Evolutionary conservation across 2,888 invertebrate genomes (phyloP).

Genomic region (Pilophorus perplexus): DNA sequence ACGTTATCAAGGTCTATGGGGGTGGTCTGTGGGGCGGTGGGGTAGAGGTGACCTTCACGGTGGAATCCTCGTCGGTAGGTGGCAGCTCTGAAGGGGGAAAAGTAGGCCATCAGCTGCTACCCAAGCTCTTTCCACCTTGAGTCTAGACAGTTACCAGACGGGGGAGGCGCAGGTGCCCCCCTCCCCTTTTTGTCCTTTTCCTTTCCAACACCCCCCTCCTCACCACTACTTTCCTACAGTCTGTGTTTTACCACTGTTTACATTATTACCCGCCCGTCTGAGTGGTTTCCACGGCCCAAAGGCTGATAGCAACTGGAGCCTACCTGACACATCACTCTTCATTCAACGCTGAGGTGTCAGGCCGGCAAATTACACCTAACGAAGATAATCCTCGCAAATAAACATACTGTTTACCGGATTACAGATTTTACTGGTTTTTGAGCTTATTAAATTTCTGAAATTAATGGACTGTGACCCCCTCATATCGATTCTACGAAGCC

Average conservation of each 20-base stretch:
- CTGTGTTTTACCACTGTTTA: conserved; percentile 20
- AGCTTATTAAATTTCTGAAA: too few relatives aligned
- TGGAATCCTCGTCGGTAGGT: background rate
- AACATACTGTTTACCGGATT: too few relatives aligned
- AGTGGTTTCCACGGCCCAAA: background rate
- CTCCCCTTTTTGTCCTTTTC: background rate
- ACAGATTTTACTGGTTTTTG: too few relatives aligned
- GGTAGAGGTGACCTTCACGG: conserved; percentile 20
- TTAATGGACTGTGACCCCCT: too few relatives aligned
- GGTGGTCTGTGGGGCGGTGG: background rate
- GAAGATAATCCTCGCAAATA: too few relatives aligned
- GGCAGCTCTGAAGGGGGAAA: background rate
- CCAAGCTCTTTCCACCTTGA: background rate
- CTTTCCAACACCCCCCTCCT: conserved; percentile 8
- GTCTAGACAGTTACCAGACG: conserved; percentile 29
- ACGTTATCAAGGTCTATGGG: too few relatives aligned
- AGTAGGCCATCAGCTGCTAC: conserved; percentile 15
- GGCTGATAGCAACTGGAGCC: too few relatives aligned
- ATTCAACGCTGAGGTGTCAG: too few relatives aligned
- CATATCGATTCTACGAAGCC: too few relatives aligned
- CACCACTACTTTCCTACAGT: background rate
- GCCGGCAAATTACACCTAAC: too few relatives aligned
- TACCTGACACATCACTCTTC: too few relatives aligned
- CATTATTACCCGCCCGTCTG: conserved; percentile 6
- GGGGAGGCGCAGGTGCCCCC: conserved; percentile 9